phyloP scores from a whole-genome alignment of 2,797 vertebrate species.

The Buphagus erythrorhynchus region DNA sequence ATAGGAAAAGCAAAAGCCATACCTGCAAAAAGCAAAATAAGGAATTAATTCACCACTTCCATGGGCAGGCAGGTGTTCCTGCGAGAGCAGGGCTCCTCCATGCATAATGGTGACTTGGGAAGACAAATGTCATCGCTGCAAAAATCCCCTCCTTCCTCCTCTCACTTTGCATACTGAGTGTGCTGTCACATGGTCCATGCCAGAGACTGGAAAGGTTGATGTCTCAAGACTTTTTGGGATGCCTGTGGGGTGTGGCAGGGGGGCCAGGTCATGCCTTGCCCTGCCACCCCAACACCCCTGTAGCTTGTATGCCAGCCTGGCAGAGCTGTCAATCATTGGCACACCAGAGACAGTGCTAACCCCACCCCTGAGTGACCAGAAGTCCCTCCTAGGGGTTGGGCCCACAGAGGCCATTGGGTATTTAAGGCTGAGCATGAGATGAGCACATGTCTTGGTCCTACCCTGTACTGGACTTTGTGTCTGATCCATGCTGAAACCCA shows the following conservation, averaged over 20 bases:
- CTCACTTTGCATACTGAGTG: not conserved
- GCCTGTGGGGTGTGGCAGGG: no score
- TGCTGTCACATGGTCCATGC: no score
- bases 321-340: not conserved
- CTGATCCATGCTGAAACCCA: rapidly evolving
- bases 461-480: rapidly evolving
- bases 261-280: not conserved
- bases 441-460: rapidly evolving
- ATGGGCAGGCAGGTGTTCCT: no score
- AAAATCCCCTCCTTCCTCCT: not conserved
- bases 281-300: no score
- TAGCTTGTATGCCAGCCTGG: not conserved
- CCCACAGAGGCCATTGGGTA: not conserved
- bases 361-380: not conserved
- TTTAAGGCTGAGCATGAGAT: rapidly evolving
- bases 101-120: rapidly evolving
- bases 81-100: not conserved
- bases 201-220: not conserved
- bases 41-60: not conserved
- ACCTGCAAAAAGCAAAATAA: not conserved
- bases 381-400: not conserved
- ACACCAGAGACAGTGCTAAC: no score
- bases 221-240: not conserved
- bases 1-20: not conserved
- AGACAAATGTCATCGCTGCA: not conserved